phyloP scores from a whole-genome alignment of 2,888 invertebrate species.

The Apamea crenata region DNA sequence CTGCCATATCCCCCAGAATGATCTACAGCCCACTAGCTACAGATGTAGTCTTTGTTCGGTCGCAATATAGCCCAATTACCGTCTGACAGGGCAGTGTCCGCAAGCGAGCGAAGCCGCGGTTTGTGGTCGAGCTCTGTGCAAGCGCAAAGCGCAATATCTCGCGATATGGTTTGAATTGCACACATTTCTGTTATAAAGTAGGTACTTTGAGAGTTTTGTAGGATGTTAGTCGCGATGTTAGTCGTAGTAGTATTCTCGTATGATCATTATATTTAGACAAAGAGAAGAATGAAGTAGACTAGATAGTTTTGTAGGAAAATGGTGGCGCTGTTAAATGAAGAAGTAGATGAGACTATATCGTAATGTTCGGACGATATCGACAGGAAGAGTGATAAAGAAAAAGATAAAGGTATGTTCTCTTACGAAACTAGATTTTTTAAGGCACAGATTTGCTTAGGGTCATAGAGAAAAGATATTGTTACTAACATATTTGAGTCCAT shows the following conservation, averaged over 20 bases:
- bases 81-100: slow-evolving; percentile 64
- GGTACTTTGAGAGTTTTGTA: background rate
- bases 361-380: background rate
- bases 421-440: background rate
- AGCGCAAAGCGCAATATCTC: slow-evolving; percentile 50
- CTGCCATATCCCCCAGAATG: background rate
- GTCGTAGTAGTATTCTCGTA: no score
- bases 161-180: slow-evolving; percentile 43
- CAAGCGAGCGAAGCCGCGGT: slow-evolving; percentile 52
- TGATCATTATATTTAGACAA: background rate
- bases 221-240: background rate
- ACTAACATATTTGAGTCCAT: no score
- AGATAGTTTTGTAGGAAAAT: background rate
- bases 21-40: slow-evolving; percentile 39
- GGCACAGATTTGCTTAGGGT: background rate
- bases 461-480: background rate
- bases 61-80: slow-evolving; percentile 69
- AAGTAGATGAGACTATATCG: background rate
- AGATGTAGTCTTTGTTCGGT: slow-evolving; percentile 53
- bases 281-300: background rate
- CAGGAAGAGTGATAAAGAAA: background rate
- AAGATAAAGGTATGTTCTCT: background rate
- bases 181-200: slow-evolving; percentile 1
- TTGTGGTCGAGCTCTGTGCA: slow-evolving; percentile 58
- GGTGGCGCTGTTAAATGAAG: background rate